Base-by-base conservation (phyloP, 2,797 vertebrate genomes). In the Chaetodon trifasciatus region DNA sequence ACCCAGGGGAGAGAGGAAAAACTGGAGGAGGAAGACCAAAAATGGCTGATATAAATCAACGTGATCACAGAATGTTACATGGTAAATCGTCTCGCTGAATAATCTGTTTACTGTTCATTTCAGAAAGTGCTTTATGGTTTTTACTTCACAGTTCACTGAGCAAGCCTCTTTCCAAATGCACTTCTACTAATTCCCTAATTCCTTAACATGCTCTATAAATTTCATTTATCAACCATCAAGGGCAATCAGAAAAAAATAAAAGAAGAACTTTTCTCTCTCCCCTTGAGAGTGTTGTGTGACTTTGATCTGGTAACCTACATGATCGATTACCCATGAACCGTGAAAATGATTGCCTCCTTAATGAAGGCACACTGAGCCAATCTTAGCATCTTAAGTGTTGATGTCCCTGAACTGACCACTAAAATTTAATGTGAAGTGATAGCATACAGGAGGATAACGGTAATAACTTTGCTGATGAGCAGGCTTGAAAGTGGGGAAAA, bases 251-350 rank as follows among this genome's bases (percentile, higher is more conserved):
- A 24, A 60, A 60, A 66, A 77, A 76, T 8, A 40, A 49, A 37
- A 24, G 6, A 32, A 39, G 32, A 87, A 83, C 65, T 66, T 82
- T 68, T 70, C 44, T 66, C 23, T 74, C 28, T 86, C 75, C 76
- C 80, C 78, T 90, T 90, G 79, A 86, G 72, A 77, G 49, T 53
- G 53, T 74, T 71, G 74, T 55, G 67, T 71, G 85, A 92, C 90
- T 93, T 91, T 93, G 91, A 90, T 90, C 84, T 49, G 56, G 78
- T 82, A 84, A 86, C 86, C 82, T 76, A 79, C 70, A 76, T 85
- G 87, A 92, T 92, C 78, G 81, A 92, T 93, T 88, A 85, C 74
- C 53, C 52, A 73, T 90, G 91, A 91, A 87, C 89, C 69, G 70
- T 85, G 83, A 89, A 91, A 91, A 91, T 87, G 82, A 91, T 88